Evolutionary conservation across 2,113 vertebrate genomes (phyloP).

Genomic region (Perca schrenkii): DNA sequence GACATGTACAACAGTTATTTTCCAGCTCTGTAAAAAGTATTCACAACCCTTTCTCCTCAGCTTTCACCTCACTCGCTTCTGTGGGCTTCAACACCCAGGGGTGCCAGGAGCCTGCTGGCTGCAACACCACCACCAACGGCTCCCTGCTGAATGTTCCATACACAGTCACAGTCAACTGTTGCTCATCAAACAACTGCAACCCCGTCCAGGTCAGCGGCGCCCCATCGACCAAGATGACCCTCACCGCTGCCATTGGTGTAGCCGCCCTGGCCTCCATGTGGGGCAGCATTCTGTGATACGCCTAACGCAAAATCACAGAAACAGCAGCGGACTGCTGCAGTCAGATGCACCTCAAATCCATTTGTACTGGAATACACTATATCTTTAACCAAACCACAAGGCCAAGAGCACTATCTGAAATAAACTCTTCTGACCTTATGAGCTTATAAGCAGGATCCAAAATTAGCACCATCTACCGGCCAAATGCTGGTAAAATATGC

Average conservation of each 20-base stretch:
- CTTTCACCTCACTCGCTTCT: neutral
- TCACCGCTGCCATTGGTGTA: constrained; percentile 34
- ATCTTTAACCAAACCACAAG: neutral
- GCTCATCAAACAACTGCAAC: constrained; percentile 73
- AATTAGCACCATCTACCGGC: too few relatives aligned
- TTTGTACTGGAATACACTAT: neutral
- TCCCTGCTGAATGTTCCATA: constrained; percentile 7
- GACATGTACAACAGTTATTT: neutral
- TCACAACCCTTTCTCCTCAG: constrained; percentile 53
- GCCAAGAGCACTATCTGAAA: neutral
- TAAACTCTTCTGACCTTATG: neutral
- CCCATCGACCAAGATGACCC: constrained; percentile 59
- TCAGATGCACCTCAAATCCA: neutral
- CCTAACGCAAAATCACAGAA: neutral
- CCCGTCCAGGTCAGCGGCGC: neutral
- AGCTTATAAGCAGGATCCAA: neutral
- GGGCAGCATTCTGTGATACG: constrained; percentile 59
- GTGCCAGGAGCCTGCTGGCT: neutral
- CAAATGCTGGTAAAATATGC: too few relatives aligned
- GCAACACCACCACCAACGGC: fast-evolving
- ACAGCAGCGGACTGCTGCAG: neutral
- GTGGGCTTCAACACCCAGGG: constrained; percentile 67
- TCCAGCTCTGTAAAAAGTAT: neutral
- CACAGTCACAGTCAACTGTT: constrained; percentile 1
- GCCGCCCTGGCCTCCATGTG: constrained; percentile 60